phyloP scores from a whole-genome alignment of 2,888 invertebrate species.

The Pyrrhosoma nymphula region DNA sequence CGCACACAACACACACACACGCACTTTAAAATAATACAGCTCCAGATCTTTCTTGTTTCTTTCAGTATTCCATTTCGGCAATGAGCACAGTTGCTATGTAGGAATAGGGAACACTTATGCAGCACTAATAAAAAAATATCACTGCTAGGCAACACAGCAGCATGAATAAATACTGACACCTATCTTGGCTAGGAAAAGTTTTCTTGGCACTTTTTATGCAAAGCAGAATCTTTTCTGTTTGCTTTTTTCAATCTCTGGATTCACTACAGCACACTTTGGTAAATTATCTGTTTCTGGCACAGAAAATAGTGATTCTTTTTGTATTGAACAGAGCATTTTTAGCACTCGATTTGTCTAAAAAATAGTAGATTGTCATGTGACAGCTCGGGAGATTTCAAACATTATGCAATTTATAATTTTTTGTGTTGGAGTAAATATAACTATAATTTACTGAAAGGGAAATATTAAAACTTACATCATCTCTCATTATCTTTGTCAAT shows the following conservation, averaged over 20 bases:
- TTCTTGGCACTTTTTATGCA: conserved; percentile 63
- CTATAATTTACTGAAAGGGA: conserved; percentile 47
- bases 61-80: conserved; percentile 40
- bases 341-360: conserved; percentile 40
- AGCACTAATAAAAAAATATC: conserved; percentile 67
- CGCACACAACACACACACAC: conserved; percentile 31
- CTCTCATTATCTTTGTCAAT: conserved; percentile 21
- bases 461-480: conserved; percentile 17
- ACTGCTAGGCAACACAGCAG: conserved; percentile 64
- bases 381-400: conserved; percentile 24
- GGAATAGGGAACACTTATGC: conserved; percentile 65
- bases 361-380: conserved; percentile 61
- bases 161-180: conserved; percentile 66
- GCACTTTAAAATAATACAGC: conserved; percentile 60
- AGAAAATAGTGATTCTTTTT: conserved; percentile 61
- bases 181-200: conserved; percentile 66
- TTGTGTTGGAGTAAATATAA: background rate
- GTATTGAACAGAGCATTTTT: conserved; percentile 33
- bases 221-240: conserved; percentile 60
- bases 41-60: conserved; percentile 57
- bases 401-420: conserved; percentile 53
- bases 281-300: conserved; percentile 53
- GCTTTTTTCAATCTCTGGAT: conserved; percentile 49
- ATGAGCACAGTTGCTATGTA: conserved; percentile 46
- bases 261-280: conserved; percentile 64